phyloP scores from a whole-genome alignment of 2,797 vertebrate genomes.

The Ambastaia sidthimunki region DNA sequence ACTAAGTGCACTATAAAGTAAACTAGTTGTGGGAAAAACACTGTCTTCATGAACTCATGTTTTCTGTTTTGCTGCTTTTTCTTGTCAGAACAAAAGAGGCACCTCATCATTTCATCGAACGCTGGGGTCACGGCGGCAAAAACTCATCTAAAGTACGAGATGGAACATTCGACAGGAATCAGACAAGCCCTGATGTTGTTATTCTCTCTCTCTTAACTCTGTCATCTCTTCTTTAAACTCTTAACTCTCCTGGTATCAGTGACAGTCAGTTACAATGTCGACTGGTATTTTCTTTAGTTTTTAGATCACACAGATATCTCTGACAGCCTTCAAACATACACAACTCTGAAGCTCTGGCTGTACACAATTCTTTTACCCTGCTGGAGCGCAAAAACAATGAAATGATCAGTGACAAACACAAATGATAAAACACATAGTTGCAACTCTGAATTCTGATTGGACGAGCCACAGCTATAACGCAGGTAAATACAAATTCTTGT shows the following conservation, averaged over 20 bases:
- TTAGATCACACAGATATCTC: constrained; percentile 16
- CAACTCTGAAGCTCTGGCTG: not conserved
- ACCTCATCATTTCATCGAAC: not conserved
- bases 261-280: constrained; percentile 15
- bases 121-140: constrained; percentile 2
- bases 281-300: constrained; percentile 17
- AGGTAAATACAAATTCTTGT: not conserved
- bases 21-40: not conserved
- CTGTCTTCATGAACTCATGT: not conserved
- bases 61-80: not conserved
- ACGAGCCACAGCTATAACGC: not conserved
- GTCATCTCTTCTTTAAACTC: not conserved
- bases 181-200: not conserved
- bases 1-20: no score
- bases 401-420: constrained; percentile 3
- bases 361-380: not conserved
- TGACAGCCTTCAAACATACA: not conserved
- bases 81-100: not conserved
- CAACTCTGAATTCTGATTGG: not conserved
- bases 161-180: not conserved
- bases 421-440: not conserved
- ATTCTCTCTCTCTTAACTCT: not conserved
- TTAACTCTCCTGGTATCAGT: constrained; percentile 12
- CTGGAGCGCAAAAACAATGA: constrained; percentile 10
- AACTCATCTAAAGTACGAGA: not conserved